A percentile compares a stretch with the other conserved stretches of the same genome.
These are phyloP conservation scores for Zaprionus davidi DNA, from an alignment of 1,140 invertebrate species.

Conservation along the genomic window DNA sequence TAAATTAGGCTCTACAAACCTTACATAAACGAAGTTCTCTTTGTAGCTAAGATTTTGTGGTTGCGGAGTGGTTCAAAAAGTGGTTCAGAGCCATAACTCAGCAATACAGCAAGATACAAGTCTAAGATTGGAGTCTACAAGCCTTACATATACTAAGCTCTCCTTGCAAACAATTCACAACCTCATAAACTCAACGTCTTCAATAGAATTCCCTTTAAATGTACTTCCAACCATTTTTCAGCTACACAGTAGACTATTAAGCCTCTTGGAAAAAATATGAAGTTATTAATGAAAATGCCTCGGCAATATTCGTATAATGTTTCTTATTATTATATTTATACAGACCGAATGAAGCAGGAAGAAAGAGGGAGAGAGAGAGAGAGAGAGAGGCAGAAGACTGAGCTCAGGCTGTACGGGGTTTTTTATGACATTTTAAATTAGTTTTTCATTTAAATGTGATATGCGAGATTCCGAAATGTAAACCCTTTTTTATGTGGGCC, in stretches of 20 bases:
- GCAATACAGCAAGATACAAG: background rate
- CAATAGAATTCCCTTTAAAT: background rate
- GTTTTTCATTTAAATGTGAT: slow-evolving; percentile 61
- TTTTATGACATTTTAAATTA: slow-evolving; percentile 58
- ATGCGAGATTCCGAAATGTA: slow-evolving; percentile 38
- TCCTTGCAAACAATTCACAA: background rate
- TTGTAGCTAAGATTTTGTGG: too few species aligned
- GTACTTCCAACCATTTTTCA: background rate
- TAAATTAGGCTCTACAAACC: background rate
- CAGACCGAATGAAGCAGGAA: background rate
- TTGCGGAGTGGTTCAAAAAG: too few species aligned
- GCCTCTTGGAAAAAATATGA: slow-evolving; percentile 11
- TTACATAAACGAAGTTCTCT: too few species aligned
- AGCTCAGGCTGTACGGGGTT: slow-evolving; percentile 13
- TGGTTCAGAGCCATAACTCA: background rate
- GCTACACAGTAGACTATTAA: background rate
- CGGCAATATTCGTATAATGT: slow-evolving; percentile 7
- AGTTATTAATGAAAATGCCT: slow-evolving; percentile 26
- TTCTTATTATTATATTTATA: background rate
- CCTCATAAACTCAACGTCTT: background rate
- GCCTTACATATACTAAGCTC: too few species aligned
- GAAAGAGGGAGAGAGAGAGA: background rate
- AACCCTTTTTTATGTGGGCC: slow-evolving; percentile 47
- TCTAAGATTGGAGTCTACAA: background rate
- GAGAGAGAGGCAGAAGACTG: background rate